Evolutionary conservation across 2,113 vertebrate species (phyloP).

Genomic region (Paratilapia polleni): DNA sequence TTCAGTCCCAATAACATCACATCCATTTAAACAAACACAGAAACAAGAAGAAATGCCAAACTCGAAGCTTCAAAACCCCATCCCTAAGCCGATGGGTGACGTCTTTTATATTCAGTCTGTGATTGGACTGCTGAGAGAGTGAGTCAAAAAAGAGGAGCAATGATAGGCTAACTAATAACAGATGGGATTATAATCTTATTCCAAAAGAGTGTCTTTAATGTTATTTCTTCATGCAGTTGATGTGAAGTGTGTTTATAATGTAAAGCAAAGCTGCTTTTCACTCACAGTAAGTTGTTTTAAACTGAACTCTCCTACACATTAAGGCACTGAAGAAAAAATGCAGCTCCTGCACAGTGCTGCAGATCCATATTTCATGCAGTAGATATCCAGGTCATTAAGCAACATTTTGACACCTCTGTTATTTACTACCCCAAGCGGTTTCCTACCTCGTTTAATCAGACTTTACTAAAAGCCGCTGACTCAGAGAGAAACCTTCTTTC

Average conservation of each 20-base stretch:
- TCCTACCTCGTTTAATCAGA: constrained; percentile 76
- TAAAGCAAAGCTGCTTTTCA: background rate
- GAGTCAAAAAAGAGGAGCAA: background rate
- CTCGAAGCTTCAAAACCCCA: background rate
- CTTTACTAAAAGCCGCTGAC: constrained; percentile 71
- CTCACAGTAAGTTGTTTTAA: constrained; percentile 33
- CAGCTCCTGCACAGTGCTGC: constrained; percentile 51
- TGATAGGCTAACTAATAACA: too few relatives aligned
- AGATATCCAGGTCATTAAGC: constrained; percentile 75
- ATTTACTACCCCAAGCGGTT: constrained; percentile 69
- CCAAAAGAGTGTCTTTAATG: constrained; percentile 4
- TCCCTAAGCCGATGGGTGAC: background rate
- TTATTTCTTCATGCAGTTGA: background rate
- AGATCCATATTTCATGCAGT: constrained; percentile 66
- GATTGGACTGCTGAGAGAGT: background rate
- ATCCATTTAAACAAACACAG: background rate
- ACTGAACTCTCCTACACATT: constrained; percentile 38
- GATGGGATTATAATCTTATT: background rate
- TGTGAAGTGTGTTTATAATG: background rate
- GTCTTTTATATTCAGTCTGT: background rate
- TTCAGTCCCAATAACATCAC: background rate
- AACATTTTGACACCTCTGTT: constrained; percentile 74
- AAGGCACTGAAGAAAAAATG: constrained; percentile 31
- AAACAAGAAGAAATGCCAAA: background rate
- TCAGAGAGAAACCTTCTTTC: constrained; percentile 64